Conservation (phyloP, 2,888 invertebrate species). For the Syrista parreyssii region DNA sequence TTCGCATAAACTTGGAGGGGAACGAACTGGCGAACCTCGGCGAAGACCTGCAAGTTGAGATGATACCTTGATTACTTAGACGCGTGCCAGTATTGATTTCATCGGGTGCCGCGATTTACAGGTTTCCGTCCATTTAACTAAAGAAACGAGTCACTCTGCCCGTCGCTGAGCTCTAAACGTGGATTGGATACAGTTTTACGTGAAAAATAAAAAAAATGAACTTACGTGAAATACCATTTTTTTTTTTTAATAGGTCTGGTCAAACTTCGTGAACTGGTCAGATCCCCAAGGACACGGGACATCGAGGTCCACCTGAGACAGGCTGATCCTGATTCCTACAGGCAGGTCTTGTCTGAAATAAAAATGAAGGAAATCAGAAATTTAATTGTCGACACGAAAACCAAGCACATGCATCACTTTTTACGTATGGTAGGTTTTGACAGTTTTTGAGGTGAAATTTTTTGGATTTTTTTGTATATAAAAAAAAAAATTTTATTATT, state of each 20-base stretch:
- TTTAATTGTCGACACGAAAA: constrained; percentile 81
- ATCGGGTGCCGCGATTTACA: constrained; percentile 62
- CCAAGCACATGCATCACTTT: constrained; percentile 78
- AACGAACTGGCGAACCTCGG: constrained; percentile 50
- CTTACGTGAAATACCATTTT: rapidly evolving
- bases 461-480: not conserved
- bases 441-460: not conserved
- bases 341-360: constrained; percentile 77
- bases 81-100: constrained; percentile 62
- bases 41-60: constrained; percentile 64
- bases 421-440: constrained; percentile 81
- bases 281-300: constrained; percentile 71
- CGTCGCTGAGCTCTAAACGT: not conserved
- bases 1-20: constrained; percentile 32
- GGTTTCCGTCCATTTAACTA: constrained; percentile 55
- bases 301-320: constrained; percentile 79
- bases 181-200: not conserved
- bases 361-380: constrained; percentile 82
- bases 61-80: constrained; percentile 65
- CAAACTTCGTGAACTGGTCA: constrained; percentile 78
- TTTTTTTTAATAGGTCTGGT: constrained; percentile 71
- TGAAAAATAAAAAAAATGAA: not conserved
- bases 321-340: constrained; percentile 75
- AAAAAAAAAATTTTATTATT: constrained; percentile 29
- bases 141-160: not conserved